These are phyloP conservation scores for Romanogobio albipinnatus DNA, from an alignment of 2,113 vertebrate species.

Conservation along the genomic window DNA sequence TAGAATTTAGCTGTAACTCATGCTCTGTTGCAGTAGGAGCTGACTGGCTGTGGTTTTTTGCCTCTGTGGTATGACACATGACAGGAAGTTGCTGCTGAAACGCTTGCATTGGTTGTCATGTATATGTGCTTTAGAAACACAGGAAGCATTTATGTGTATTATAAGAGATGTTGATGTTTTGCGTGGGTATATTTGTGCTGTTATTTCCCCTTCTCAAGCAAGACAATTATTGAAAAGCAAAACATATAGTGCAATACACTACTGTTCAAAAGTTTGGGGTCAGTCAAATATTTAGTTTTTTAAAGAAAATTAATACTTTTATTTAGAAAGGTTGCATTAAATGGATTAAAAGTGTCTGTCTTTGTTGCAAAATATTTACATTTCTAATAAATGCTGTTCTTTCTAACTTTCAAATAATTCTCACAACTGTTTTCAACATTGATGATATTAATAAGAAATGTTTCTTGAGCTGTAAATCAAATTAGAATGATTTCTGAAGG, in stretches of 20 bases:
- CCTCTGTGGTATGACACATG: constrained; percentile 42
- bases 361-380: neutral
- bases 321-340: neutral
- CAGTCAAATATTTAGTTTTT: neutral
- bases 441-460: neutral
- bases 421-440: neutral
- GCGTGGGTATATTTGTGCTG: neutral
- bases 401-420: too few relatives aligned
- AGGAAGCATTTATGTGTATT: neutral
- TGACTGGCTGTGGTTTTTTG: constrained; percentile 42
- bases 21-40: constrained; percentile 31
- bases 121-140: neutral
- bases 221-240: neutral
- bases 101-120: constrained; percentile 6
- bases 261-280: too few relatives aligned
- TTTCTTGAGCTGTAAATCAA: neutral
- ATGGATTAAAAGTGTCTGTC: neutral
- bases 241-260: neutral
- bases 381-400: neutral
- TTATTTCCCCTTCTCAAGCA: neutral
- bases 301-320: neutral
- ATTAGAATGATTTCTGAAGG: neutral
- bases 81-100: constrained; percentile 51
- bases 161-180: neutral
- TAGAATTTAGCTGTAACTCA: constrained; percentile 19